These are phyloP conservation scores for Eubucco bourcierii DNA, from an alignment of 2,113 vertebrate species.

Conservation along the genomic window DNA sequence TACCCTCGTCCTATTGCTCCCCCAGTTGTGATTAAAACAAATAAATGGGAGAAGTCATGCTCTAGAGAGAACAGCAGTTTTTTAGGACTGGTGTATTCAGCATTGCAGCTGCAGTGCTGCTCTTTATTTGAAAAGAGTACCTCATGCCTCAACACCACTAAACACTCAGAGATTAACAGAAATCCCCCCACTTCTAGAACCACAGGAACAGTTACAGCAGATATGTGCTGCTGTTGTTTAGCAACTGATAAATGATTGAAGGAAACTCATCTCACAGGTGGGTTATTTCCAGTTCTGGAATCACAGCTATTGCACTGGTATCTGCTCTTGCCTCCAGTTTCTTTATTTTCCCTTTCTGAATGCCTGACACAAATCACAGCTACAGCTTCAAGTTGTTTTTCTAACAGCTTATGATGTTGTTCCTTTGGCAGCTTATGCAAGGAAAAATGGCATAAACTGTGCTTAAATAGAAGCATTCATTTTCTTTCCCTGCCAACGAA, in stretches of 20 bases:
- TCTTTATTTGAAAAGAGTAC: neutral
- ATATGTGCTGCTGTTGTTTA: neutral
- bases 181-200: neutral
- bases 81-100: neutral
- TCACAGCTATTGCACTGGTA: neutral
- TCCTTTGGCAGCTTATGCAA: conserved; percentile 26
- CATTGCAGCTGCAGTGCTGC: neutral
- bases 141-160: neutral
- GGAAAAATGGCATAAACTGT: neutral
- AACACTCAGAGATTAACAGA: neutral
- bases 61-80: neutral
- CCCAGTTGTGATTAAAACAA: neutral
- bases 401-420: neutral
- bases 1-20: neutral
- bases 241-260: neutral
- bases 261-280: neutral
- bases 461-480: neutral
- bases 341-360: neutral
- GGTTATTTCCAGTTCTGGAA: neutral
- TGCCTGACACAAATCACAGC: neutral
- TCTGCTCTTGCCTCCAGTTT: neutral
- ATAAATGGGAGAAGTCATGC: neutral
- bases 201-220: fast-evolving
- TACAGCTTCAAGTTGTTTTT: neutral
- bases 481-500: neutral